phyloP scores from a whole-genome alignment of 1,140 invertebrate species.

The Hermatobates lingyangjiaoensis region DNA sequence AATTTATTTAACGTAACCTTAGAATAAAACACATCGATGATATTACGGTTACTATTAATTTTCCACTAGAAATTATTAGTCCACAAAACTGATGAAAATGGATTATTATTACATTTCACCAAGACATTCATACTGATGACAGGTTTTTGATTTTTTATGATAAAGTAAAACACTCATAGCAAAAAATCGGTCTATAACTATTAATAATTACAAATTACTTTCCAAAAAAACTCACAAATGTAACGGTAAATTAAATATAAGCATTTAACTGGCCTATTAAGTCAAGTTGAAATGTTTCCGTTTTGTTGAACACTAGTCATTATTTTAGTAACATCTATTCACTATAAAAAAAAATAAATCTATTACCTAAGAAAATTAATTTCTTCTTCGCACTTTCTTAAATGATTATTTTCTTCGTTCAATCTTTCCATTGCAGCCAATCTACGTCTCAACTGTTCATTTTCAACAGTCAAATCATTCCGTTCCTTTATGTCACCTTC shows the following conservation, averaged over 20 bases:
- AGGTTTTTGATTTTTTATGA: not conserved
- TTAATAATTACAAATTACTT: not conserved
- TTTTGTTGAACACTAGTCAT: not conserved
- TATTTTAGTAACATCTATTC: not conserved
- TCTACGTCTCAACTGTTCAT: constrained; percentile 39
- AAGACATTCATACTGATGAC: not conserved
- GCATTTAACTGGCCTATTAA: not conserved
- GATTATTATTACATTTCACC: not conserved
- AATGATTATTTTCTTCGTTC: constrained; percentile 37
- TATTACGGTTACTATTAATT: not conserved
- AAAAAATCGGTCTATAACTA: not conserved
- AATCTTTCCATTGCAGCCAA: constrained; percentile 36
- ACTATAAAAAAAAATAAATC: not conserved
- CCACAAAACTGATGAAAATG: not conserved
- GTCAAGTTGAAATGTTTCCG: not conserved
- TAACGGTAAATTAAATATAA: not conserved
- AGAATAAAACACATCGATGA: not conserved
- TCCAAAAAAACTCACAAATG: too few relatives aligned
- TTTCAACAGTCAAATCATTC: constrained; percentile 30
- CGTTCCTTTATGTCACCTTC: constrained; percentile 5
- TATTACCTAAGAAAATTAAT: constrained; percentile 5
- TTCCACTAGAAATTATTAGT: not conserved
- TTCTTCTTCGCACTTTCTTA: constrained; percentile 24
- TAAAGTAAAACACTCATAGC: not conserved
- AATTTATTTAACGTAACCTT: not conserved